phyloP scores from a whole-genome alignment of 1,140 invertebrate genomes.

The Sinonovacula constricta region DNA sequence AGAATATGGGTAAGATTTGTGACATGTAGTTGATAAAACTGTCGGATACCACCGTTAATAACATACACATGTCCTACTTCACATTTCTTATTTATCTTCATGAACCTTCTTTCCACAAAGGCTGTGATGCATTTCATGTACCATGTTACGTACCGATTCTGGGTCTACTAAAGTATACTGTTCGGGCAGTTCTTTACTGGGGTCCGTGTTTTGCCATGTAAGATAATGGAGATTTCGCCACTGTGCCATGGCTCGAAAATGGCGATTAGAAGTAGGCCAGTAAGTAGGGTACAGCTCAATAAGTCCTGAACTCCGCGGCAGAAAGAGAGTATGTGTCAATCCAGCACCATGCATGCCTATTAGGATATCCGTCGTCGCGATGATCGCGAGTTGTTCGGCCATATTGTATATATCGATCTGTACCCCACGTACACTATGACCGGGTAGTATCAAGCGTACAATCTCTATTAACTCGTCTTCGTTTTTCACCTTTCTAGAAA shows the following conservation, averaged over 20 bases:
- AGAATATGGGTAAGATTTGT: too few species aligned
- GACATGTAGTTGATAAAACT: too few species aligned
- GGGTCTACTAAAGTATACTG: constrained; percentile 52
- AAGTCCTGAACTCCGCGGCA: constrained; percentile 95
- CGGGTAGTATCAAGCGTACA: constrained; percentile 31
- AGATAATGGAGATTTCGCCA: constrained; percentile 72
- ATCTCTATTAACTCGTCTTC: constrained; percentile 63
- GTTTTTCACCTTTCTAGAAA: constrained; percentile 71
- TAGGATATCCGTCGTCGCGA: constrained; percentile 90
- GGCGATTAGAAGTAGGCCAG: constrained; percentile 61
- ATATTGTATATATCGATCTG: constrained; percentile 69
- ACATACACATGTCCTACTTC: too few species aligned
- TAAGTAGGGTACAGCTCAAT: constrained; percentile 90
- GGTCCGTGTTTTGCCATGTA: constrained; percentile 68
- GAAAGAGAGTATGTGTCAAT: constrained; percentile 94
- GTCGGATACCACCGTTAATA: too few species aligned
- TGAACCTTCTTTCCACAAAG: too few species aligned
- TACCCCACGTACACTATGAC: constrained; percentile 60
- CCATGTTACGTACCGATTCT: constrained; percentile 3
- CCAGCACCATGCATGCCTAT: constrained; percentile 99
- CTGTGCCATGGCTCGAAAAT: constrained; percentile 70
- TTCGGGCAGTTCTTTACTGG: constrained; percentile 58
- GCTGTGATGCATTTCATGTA: constrained; percentile 16
- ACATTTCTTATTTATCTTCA: too few species aligned
- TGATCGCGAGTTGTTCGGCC: constrained; percentile 64